Conservation (phyloP, 2,113 vertebrate genomes). For the Heloderma charlesbogerti region DNA sequence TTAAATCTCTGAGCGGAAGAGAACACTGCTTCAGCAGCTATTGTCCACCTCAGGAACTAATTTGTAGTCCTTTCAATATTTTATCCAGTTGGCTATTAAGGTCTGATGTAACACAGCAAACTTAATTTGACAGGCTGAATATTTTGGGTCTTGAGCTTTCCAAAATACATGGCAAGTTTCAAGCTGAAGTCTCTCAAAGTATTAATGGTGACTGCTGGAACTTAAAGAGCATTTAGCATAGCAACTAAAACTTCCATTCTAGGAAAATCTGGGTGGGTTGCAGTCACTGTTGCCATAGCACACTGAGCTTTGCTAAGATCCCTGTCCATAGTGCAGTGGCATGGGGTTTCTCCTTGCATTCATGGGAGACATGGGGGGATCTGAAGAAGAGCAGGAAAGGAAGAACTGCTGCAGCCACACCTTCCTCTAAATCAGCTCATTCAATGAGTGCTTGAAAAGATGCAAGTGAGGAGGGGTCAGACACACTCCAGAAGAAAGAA, state of each 20-base stretch:
- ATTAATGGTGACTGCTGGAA: background rate
- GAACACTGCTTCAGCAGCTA: background rate
- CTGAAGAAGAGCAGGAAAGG: slow-evolving; percentile 46
- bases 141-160: background rate
- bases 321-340: background rate
- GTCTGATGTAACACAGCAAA: background rate
- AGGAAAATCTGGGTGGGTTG: background rate
- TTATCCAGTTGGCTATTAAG: background rate
- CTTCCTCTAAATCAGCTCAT: slow-evolving; percentile 15
- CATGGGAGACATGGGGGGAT: background rate
- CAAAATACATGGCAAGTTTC: slow-evolving; percentile 5
- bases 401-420: slow-evolving; percentile 38
- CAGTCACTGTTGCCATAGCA: background rate
- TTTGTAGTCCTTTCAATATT: background rate
- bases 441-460: slow-evolving; percentile 11
- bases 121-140: slow-evolving; percentile 1
- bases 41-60: background rate
- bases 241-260: background rate
- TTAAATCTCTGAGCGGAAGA: background rate
- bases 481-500: slow-evolving; percentile 42
- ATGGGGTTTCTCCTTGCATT: background rate
- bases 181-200: background rate
- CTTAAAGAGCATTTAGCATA: slow-evolving; percentile 21
- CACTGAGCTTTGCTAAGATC: background rate
- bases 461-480: slow-evolving; percentile 13